phyloP scores from a whole-genome alignment of 2,888 invertebrate species.

The Yponomeuta evonymella region DNA sequence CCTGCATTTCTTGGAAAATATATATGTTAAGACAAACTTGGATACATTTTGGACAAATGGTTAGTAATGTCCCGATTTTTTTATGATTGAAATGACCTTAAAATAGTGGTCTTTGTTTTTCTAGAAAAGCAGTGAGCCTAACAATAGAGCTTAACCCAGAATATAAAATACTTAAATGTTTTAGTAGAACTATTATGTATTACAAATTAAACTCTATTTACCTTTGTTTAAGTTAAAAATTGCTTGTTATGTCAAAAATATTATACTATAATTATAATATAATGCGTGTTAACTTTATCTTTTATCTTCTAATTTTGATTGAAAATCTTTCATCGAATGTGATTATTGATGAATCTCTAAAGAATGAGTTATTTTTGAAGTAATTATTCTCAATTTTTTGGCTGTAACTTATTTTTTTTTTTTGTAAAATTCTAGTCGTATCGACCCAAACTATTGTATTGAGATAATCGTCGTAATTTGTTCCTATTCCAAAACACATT shows the following conservation, averaged over 20 bases:
- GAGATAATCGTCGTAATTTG: conserved; percentile 51
- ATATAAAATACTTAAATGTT: conserved; percentile 55
- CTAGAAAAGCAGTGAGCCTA: conserved; percentile 65
- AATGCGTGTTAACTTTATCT: conserved; percentile 40
- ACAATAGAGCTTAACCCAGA: conserved; percentile 68
- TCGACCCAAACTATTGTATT: conserved; percentile 60
- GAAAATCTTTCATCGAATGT: conserved; percentile 26
- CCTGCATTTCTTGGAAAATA: conserved; percentile 39
- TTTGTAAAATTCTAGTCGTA: conserved; percentile 64
- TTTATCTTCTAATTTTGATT: conserved; percentile 35
- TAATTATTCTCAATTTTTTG: conserved; percentile 46
- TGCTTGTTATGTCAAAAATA: conserved; percentile 65
- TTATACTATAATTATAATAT: conserved; percentile 59
- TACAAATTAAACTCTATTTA: conserved; percentile 66
- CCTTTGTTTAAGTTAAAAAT: conserved; percentile 67
- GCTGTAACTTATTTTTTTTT: conserved; percentile 37
- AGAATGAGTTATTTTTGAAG: conserved; percentile 20
- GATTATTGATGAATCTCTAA: conserved; percentile 40
- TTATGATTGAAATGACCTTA: not conserved
- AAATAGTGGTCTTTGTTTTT: conserved; percentile 45
- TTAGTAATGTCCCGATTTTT: not conserved
- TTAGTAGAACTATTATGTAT: conserved; percentile 61
- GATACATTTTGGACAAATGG: not conserved
- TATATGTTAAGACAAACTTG: not conserved
- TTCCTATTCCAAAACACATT: conserved; percentile 55